Conservation (phyloP, 2,888 invertebrate species). For the Andrena haemorrhoa region DNA sequence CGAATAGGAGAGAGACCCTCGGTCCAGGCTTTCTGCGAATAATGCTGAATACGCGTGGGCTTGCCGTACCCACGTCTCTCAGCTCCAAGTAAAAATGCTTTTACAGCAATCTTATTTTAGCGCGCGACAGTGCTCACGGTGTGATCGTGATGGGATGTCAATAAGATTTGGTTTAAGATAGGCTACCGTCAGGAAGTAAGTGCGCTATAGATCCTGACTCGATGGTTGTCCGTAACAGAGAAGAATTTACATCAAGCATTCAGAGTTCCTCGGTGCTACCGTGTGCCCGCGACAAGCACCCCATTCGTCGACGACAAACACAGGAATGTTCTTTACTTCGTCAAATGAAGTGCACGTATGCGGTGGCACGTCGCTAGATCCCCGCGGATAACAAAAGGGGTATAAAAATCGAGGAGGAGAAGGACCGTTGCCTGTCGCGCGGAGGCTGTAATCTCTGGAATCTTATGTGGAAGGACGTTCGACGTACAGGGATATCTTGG, state of each 20-base stretch:
- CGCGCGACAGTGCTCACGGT: too few relatives aligned
- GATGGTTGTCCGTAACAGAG: background rate
- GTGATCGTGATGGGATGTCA: too few relatives aligned
- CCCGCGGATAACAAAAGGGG: constrained; percentile 44
- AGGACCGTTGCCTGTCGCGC: constrained; percentile 22
- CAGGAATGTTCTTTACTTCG: background rate
- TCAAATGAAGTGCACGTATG: background rate
- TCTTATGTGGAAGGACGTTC: constrained; percentile 47
- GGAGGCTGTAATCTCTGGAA: constrained; percentile 52
- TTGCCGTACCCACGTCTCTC: too few relatives aligned
- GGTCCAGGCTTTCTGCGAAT: constrained; percentile 29
- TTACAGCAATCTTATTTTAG: too few relatives aligned
- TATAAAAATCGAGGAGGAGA: constrained; percentile 31
- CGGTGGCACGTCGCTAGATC: constrained; percentile 23
- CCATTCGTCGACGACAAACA: background rate
- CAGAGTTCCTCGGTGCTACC: background rate
- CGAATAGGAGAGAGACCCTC: constrained; percentile 31
- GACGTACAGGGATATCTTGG: constrained; percentile 51
- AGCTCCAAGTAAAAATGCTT: too few relatives aligned
- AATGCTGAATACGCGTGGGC: background rate
- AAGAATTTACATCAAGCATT: background rate
- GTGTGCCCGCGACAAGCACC: background rate
- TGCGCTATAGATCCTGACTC: background rate
- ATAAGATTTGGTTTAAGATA: background rate
- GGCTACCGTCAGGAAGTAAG: background rate